These are phyloP conservation scores for Dallia pectoralis DNA, from an alignment of 2,797 vertebrate genomes.

Conservation along the genomic window DNA sequence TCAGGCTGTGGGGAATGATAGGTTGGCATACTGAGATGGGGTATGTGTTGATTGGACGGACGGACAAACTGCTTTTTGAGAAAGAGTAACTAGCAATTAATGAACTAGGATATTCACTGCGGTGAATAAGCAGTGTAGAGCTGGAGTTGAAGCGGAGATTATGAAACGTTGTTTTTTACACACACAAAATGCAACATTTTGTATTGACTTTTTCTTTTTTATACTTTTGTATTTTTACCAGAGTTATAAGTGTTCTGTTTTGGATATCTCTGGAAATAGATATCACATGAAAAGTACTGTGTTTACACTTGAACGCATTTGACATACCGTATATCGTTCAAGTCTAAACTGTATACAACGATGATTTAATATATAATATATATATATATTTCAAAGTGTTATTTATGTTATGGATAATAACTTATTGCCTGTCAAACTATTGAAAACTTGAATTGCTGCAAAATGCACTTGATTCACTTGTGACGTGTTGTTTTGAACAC, in stretches of 20 bases:
- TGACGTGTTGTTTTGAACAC: conserved; percentile 19
- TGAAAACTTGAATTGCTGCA: conserved; percentile 54
- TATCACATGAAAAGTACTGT: conserved; percentile 34
- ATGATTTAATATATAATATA: background rate
- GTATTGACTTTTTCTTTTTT: conserved; percentile 55
- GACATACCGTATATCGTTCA: conserved; percentile 32
- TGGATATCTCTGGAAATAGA: conserved; percentile 23
- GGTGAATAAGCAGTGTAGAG: background rate
- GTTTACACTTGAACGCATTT: conserved; percentile 43
- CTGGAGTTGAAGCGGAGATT: conserved; percentile 46
- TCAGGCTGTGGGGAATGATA: conserved; percentile 17
- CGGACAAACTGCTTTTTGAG: conserved; percentile 9
- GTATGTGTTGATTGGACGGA: conserved; percentile 18
- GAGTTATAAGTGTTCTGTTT: conserved; percentile 46
- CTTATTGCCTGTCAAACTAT: conserved; percentile 17
- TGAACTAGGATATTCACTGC: conserved; percentile 9
- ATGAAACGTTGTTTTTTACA: conserved; percentile 41
- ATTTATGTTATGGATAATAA: conserved; percentile 15
- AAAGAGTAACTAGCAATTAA: background rate
- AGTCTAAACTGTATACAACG: conserved; percentile 22
- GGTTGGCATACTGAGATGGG: conserved; percentile 38
- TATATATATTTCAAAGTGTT: background rate
- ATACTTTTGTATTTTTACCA: conserved; percentile 61
- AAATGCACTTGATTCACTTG: conserved; percentile 45
- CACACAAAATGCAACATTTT: conserved; percentile 55